Percentiles rank a stretch among this genome's conserved stretches.
Conservation (phyloP, 2,113 vertebrate species). For the Numida meleagris region DNA sequence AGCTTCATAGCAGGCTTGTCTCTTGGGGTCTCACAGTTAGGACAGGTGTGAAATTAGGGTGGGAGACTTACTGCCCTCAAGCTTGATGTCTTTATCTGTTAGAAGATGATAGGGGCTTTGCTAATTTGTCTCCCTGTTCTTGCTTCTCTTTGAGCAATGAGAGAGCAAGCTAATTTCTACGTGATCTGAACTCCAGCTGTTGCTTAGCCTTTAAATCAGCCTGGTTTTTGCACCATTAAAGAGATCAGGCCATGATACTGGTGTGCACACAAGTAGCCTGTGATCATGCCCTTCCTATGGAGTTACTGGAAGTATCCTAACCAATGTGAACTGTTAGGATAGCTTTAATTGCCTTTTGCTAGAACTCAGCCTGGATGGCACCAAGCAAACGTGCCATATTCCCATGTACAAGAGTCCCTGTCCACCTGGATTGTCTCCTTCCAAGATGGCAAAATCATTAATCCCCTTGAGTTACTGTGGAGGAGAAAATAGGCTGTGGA, state of each 20-base stretch:
- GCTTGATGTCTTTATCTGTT: background rate
- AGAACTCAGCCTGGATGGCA: background rate
- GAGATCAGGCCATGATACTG: background rate
- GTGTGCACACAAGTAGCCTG: background rate
- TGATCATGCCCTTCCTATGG: background rate
- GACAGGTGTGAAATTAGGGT: background rate
- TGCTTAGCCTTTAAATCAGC: background rate
- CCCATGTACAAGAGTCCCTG: background rate
- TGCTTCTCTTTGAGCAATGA: background rate
- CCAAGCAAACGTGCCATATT: background rate
- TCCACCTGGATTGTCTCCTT: background rate
- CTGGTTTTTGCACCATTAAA: background rate
- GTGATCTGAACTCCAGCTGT: accelerated
- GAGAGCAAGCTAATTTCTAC: background rate
- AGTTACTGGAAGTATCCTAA: background rate
- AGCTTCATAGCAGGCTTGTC: background rate
- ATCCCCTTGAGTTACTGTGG: background rate
- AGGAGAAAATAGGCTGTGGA: background rate
- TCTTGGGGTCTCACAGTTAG: background rate
- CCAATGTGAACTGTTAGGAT: background rate
- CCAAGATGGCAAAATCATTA: background rate
- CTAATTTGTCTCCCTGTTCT: background rate
- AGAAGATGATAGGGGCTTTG: accelerated
- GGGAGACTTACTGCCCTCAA: background rate
- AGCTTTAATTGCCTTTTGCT: background rate